Conservation (phyloP, 2,113 vertebrate genomes). For the Nothocercus julius region DNA sequence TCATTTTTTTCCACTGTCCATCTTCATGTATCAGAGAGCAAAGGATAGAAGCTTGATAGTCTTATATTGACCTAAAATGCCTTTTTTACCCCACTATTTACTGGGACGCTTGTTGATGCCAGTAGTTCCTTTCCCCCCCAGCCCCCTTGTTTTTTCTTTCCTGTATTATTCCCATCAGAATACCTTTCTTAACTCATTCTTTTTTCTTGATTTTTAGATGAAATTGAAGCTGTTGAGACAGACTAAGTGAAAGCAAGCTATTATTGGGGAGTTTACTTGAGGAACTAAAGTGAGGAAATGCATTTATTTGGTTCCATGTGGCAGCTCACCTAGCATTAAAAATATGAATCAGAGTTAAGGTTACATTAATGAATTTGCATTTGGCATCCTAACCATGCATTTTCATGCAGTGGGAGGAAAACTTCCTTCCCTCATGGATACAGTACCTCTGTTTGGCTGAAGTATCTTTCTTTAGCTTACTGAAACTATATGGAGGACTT, state of each 20-base stretch:
- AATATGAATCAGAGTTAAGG: neutral
- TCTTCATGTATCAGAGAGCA: neutral
- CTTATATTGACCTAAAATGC: neutral
- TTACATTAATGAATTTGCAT: neutral
- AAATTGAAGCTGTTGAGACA: neutral
- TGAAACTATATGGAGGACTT: neutral
- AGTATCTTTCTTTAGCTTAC: neutral
- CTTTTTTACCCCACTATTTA: neutral
- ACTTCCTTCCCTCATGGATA: neutral
- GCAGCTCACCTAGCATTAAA: neutral
- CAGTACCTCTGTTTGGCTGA: neutral
- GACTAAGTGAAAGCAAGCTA: neutral
- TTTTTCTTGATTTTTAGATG: neutral
- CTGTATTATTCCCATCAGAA: neutral
- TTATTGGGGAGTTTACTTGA: neutral
- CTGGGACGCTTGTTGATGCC: neutral
- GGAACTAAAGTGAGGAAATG: neutral
- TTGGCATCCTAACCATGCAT: neutral
- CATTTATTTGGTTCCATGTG: neutral
- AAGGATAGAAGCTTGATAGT: neutral
- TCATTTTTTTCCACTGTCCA: neutral
- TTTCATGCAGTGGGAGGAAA: neutral
- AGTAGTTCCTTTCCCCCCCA: neutral
- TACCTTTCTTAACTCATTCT: neutral
- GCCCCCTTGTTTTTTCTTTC: neutral